These are phyloP conservation scores for Lochmaea crataegi DNA, from an alignment of 2,888 invertebrate species.

Conservation along the genomic window DNA sequence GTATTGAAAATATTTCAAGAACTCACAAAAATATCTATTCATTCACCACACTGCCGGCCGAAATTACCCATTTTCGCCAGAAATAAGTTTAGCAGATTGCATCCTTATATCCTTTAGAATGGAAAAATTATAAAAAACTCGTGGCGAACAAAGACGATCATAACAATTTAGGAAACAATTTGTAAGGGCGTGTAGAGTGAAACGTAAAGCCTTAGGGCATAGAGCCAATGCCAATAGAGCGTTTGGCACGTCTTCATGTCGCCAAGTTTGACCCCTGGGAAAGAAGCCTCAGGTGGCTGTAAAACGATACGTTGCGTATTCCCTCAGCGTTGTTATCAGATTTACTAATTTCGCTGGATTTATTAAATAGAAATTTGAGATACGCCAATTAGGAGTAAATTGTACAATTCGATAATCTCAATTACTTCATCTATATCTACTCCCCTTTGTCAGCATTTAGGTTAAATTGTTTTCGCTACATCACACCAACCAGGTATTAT, in stretches of 20 bases:
- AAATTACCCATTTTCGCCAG: conserved; percentile 26
- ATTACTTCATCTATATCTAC: conserved; percentile 20
- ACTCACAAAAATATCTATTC: conserved; percentile 23
- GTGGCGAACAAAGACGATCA: conserved; percentile 51
- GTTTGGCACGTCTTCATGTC: conserved; percentile 50
- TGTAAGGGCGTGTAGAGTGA: conserved; percentile 41
- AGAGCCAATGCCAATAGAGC: conserved; percentile 40
- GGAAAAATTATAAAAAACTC: conserved; percentile 52
- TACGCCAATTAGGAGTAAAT: conserved; percentile 47
- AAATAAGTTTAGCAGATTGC: conserved; percentile 42
- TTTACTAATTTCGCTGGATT: conserved; percentile 48
- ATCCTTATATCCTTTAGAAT: conserved; percentile 50
- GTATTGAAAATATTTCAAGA: conserved; percentile 5
- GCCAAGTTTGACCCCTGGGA: conserved; percentile 51
- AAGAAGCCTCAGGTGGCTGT: conserved; percentile 50
- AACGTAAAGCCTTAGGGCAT: conserved; percentile 34
- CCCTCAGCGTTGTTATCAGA: conserved; percentile 47
- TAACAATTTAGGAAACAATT: conserved; percentile 52
- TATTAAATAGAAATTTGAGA: conserved; percentile 50
- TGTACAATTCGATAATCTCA: conserved; percentile 25
- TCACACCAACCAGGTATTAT: not conserved
- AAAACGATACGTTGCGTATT: conserved; percentile 43
- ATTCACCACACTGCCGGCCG: conserved; percentile 6
- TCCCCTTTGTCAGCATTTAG: not conserved
- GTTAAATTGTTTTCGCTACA: not conserved